phyloP scores from a whole-genome alignment of 2,888 invertebrate genomes.

The Athrips mouffetella region DNA sequence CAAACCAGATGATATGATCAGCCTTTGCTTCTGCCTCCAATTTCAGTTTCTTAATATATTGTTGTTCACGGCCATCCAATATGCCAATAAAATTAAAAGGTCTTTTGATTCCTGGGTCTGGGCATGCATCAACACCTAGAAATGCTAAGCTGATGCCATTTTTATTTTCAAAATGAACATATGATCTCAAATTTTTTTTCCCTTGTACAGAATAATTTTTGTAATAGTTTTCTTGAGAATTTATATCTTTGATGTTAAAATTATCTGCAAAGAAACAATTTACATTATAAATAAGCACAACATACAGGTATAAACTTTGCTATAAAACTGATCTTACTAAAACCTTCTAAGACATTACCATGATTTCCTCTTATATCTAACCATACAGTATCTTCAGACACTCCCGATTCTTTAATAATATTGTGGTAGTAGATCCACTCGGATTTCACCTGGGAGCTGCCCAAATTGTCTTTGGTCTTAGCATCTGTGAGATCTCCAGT shows the following conservation, averaged over 20 bases:
- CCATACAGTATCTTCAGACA: conserved; percentile 86
- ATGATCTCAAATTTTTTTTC: conserved; percentile 82
- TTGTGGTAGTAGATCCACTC: conserved; percentile 91
- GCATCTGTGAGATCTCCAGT: conserved; percentile 95
- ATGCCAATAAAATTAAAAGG: conserved; percentile 95
- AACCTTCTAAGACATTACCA: too few species aligned
- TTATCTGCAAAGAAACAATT: conserved; percentile 86
- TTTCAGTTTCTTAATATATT: conserved; percentile 76
- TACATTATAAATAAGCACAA: neutral
- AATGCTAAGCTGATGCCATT: conserved; percentile 85
- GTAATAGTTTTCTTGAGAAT: conserved; percentile 86
- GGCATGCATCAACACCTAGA: conserved; percentile 91
- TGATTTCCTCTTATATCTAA: conserved; percentile 95
- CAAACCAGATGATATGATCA: conserved; percentile 81
- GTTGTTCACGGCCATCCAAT: conserved; percentile 78
- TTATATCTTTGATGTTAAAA: conserved; percentile 86
- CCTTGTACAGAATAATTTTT: conserved; percentile 90
- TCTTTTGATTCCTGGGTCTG: conserved; percentile 90
- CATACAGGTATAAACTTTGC: neutral
- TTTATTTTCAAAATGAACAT: conserved; percentile 78
- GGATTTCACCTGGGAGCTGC: conserved; percentile 86
- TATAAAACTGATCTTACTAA: too few species aligned
- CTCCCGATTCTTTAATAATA: conserved; percentile 81
- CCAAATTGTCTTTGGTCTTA: conserved; percentile 86
- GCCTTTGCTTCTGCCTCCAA: conserved; percentile 68